Evolutionary conservation across 2,797 vertebrate species (phyloP).

Genomic region (Hoplostethus mediterraneus): DNA sequence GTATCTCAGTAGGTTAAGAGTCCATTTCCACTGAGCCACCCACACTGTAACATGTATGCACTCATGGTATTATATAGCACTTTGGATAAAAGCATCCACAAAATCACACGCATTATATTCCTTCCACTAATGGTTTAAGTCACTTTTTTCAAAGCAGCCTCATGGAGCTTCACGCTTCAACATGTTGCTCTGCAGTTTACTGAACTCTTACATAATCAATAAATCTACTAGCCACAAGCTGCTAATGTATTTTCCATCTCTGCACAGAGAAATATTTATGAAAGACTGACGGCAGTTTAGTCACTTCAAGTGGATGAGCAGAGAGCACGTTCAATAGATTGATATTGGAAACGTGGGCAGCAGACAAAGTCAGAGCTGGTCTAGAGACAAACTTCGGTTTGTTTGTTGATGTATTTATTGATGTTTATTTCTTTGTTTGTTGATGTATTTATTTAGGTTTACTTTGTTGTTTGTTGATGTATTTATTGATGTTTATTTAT

Average conservation of each 20-base stretch:
- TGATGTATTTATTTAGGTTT: too few species aligned
- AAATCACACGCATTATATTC: constrained; percentile 24
- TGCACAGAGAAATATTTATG: not conserved
- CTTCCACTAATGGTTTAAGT: constrained; percentile 25
- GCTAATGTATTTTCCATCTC: constrained; percentile 23
- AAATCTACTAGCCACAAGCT: not conserved
- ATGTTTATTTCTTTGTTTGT: too few species aligned
- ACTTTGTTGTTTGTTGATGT: too few species aligned
- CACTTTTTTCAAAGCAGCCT: constrained; percentile 10
- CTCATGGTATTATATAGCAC: not conserved
- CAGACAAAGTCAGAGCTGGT: too few species aligned
- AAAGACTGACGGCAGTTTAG: not conserved
- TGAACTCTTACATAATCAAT: not conserved
- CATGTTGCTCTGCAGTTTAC: not conserved
- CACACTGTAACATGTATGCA: not conserved
- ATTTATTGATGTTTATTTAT: too few species aligned
- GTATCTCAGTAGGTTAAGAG: too few species aligned
- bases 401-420: too few species aligned
- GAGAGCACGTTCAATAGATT: not conserved
- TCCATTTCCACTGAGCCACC: constrained; percentile 18
- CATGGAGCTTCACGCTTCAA: constrained; percentile 5
- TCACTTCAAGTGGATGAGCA: not conserved
- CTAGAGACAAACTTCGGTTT: too few species aligned
- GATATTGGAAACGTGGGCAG: too few species aligned
- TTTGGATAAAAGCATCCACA: constrained; percentile 43